A percentile compares a stretch with the other conserved stretches of the same genome.
Conservation (phyloP, 2,113 vertebrate genomes). For the Gobius niger region DNA sequence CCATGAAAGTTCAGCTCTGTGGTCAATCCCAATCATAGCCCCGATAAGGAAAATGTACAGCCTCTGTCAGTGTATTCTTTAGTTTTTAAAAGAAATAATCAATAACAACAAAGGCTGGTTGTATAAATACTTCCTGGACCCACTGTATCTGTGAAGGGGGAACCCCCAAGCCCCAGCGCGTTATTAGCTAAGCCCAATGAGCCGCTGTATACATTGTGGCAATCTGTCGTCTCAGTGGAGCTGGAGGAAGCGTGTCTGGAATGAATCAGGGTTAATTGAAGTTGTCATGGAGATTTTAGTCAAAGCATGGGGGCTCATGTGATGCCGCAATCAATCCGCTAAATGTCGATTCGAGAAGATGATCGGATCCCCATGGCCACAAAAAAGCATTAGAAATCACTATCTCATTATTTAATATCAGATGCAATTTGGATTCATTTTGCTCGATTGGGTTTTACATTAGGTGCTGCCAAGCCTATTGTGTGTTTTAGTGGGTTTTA, state of each 20-base stretch:
- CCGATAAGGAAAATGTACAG: too few species aligned
- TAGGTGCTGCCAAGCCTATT: not conserved
- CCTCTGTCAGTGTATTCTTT: too few species aligned
- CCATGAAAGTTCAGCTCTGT: too few species aligned
- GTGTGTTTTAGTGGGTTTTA: not conserved
- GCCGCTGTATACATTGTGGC: slow-evolving; percentile 24
- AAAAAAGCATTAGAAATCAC: not conserved
- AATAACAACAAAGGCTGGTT: too few species aligned
- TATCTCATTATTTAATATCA: slow-evolving; percentile 3
- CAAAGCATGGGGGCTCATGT: not conserved
- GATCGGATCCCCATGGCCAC: not conserved
- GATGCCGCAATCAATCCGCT: slow-evolving; percentile 1
- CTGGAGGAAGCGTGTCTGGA: slow-evolving; percentile 17
- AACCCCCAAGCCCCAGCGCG: not conserved
- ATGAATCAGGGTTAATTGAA: slow-evolving; percentile 38
- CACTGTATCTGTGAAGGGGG: not conserved
- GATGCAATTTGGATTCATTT: not conserved
- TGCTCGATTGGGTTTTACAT: not conserved
- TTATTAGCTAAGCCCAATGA: slow-evolving; percentile 25
- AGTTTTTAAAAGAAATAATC: too few species aligned
- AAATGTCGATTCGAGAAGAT: not conserved
- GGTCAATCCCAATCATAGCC: too few species aligned
- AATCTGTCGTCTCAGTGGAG: slow-evolving; percentile 12
- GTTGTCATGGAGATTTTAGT: slow-evolving; percentile 27
- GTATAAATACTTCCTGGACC: too few species aligned